Evolutionary conservation across 2,888 invertebrate species (phyloP), one percentile per base, ranked within the genome.

Genomic region (Macrophya alboannulata): DNA sequence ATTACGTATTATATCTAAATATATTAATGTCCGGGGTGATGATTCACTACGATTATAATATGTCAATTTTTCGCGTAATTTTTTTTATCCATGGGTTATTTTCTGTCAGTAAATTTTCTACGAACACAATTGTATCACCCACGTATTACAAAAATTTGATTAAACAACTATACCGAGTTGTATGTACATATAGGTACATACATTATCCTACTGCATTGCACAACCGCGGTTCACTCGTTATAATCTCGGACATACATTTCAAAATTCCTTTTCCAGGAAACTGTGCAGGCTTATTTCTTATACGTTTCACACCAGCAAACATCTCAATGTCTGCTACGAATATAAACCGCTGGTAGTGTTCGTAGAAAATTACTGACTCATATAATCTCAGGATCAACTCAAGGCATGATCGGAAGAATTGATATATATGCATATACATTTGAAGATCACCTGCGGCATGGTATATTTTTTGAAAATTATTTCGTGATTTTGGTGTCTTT

Each of bases 381-480:
- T 55, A 55, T 55, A 55, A n/a, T 21, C 10, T 76, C 10, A 6
- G 43, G 48, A 76, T 76, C 15, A 25, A 6, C 48, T 76, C 25
- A 21, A 31, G 72, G 40, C n/a, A 74, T 43, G 48, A 21, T 10
- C 12, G 9, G 76, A 76, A 76, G 48, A 40, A 76, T 76, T 48
- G 74, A n/a, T 48, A 25, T 21, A 15, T 40, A 21, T 17, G 4
- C 10, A 17, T 25, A 48, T 25, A 45, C n/a, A 45, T 4, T n/a
- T 48, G 48, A 31, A 31, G 74, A 76, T 76, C 74, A 76, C 45
- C 15, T 25, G n/a, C 10, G 6, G 15, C 25, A 21, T 45, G 45
- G 48, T 25, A 40, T 72, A 43, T 25, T 59, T 31, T 51, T 25
- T 77, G 37, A 15, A 62, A 37, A 77, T 2, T 51, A 77, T 43